These are phyloP conservation scores for Charanyca ferruginea DNA, from an alignment of 2,888 invertebrate genomes.

Conservation along the genomic window DNA sequence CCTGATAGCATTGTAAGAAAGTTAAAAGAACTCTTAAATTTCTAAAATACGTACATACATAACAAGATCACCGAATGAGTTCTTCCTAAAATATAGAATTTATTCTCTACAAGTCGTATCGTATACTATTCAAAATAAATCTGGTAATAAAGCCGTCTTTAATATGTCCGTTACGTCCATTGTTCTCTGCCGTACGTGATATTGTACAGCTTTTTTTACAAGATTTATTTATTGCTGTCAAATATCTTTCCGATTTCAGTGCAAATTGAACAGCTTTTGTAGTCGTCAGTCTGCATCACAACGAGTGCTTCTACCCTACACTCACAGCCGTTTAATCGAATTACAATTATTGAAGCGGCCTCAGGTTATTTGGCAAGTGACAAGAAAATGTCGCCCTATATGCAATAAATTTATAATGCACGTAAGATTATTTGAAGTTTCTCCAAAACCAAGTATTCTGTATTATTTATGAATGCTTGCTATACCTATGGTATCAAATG, in stretches of 20 bases:
- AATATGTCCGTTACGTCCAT: slow-evolving; percentile 18
- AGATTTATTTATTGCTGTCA: slow-evolving; percentile 12
- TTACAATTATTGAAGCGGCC: too few relatives aligned
- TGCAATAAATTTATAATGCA: too few relatives aligned
- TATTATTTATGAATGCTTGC: too few relatives aligned
- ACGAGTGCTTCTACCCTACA: neutral
- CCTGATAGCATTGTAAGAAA: too few relatives aligned
- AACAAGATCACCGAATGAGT: neutral
- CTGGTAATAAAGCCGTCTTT: slow-evolving; percentile 34
- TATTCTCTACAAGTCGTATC: slow-evolving; percentile 4
- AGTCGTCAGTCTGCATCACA: neutral
- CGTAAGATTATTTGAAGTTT: too few relatives aligned
- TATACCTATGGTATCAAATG: too few relatives aligned
- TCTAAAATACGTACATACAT: too few relatives aligned
- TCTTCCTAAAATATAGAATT: slow-evolving; percentile 17
- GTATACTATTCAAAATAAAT: slow-evolving; percentile 34
- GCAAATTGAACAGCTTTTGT: neutral
- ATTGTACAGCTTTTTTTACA: neutral
- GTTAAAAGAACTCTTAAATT: too few relatives aligned
- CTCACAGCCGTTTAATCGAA: too few relatives aligned
- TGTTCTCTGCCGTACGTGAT: slow-evolving; percentile 18
- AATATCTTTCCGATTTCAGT: slow-evolving; percentile 11
- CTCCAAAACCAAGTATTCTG: too few relatives aligned
- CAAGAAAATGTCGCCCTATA: too few relatives aligned
- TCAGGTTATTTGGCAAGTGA: too few relatives aligned